Percentiles rank a stretch among this genome's conserved stretches.
These are phyloP conservation scores for Falco punctatus DNA, from an alignment of 2,113 vertebrate genomes.

Conservation along the genomic window DNA sequence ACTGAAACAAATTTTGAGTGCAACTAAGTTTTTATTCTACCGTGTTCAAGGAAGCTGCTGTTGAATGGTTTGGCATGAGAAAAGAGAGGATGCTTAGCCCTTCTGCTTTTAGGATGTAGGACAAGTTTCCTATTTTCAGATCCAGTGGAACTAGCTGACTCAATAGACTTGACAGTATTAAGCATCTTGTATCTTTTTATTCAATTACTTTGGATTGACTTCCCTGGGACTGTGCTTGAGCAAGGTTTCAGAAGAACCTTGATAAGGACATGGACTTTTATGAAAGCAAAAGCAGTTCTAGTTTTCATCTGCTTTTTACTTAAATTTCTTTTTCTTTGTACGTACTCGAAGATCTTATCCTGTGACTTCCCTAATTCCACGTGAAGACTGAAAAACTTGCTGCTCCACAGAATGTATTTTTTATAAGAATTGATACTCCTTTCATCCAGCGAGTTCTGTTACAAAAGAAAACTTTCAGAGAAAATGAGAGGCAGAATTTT, in stretches of 20 bases:
- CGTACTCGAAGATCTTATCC: not conserved
- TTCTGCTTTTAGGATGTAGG: not conserved
- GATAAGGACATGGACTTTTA: not conserved
- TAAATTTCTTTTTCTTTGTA: not conserved
- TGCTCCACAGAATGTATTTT: not conserved
- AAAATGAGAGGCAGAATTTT: not conserved
- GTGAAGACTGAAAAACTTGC: not conserved
- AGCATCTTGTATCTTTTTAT: not conserved
- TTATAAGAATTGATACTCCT: not conserved
- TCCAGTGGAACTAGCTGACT: not conserved
- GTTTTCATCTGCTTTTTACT: not conserved
- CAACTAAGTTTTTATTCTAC: not conserved
- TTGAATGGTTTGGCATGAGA: not conserved
- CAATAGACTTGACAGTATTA: not conserved
- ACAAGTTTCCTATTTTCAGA: not conserved
- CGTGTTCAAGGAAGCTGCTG: rapidly evolving
- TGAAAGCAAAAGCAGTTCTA: not conserved
- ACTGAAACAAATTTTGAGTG: not conserved
- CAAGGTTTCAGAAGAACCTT: not conserved
- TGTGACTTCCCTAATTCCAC: not conserved
- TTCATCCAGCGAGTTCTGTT: not conserved
- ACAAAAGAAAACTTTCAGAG: not conserved
- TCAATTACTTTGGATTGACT: not conserved
- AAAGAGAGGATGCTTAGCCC: not conserved
- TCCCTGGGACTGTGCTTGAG: not conserved